These are phyloP conservation scores for Patiria miniata DNA, from an alignment of 35 echinoderm and acorn worm species.

Conservation along the genomic window DNA sequence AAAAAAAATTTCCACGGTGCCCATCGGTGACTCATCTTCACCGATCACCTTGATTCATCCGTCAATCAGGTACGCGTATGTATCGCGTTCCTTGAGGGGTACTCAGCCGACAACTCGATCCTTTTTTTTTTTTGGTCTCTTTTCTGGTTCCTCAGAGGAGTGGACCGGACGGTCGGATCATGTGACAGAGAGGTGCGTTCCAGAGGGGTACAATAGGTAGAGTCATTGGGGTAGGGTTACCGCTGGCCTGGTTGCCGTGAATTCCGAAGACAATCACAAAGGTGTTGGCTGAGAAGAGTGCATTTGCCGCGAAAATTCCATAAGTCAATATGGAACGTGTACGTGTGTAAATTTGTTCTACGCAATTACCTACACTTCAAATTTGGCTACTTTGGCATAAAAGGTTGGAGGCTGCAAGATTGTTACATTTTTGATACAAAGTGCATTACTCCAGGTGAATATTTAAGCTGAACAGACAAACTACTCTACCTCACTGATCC, in stretches of 20 bases:
- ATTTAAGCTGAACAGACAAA: no score
- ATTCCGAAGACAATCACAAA: background rate
- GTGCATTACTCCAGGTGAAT: no score
- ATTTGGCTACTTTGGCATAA: no score
- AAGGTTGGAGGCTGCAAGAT: no score
- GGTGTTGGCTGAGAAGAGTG: background rate
- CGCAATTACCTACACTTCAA: no score
- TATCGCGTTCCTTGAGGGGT: conserved; percentile 3
- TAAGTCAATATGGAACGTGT: no score
- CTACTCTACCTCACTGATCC: no score
- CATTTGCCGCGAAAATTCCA: no score
- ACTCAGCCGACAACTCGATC: background rate
- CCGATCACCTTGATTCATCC: conserved; percentile 5
- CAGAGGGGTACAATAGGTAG: background rate
- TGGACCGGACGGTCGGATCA: background rate
- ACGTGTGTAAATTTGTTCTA: no score
- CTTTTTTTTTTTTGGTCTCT: background rate
- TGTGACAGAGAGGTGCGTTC: background rate
- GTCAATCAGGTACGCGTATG: background rate
- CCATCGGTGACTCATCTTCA: background rate
- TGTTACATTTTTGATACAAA: no score
- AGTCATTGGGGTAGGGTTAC: conserved; percentile 11
- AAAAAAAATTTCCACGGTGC: no score
- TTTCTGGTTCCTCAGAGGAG: background rate
- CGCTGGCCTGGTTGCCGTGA: background rate